Percentiles rank a stretch among this genome's conserved stretches.
phyloP scores from a whole-genome alignment of 2,113 vertebrate species.

The Oncorhynchus keta region DNA sequence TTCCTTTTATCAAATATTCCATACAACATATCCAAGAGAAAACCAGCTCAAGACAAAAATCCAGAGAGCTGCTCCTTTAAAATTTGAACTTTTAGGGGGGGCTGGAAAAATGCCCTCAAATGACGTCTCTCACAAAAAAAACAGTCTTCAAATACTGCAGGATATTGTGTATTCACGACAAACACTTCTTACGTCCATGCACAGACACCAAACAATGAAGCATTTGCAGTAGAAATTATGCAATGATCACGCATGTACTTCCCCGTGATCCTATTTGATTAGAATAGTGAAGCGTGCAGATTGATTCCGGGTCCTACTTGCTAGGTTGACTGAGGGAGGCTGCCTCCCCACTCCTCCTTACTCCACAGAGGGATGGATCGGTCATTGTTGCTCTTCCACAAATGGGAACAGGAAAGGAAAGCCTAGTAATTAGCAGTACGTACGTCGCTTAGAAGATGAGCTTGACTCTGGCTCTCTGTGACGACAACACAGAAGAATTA shows the following conservation, averaged over 20 bases:
- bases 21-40: slow-evolving; percentile 10
- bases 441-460: not conserved
- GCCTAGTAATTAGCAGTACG: not conserved
- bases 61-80: not conserved
- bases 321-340: slow-evolving; percentile 9
- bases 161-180: slow-evolving; percentile 30
- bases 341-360: slow-evolving; percentile 6
- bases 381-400: slow-evolving; percentile 22
- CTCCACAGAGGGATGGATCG: not conserved
- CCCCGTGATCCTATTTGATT: not conserved
- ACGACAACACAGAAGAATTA: slow-evolving; percentile 30
- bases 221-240: not conserved
- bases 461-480: not conserved
- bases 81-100: not conserved
- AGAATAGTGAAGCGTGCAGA: not conserved
- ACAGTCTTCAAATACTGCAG: slow-evolving; percentile 18
- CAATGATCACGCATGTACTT: not conserved
- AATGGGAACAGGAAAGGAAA: slow-evolving; percentile 10
- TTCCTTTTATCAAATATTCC: not conserved
- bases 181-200: slow-evolving; percentile 8
- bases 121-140: slow-evolving; percentile 43
- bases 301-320: slow-evolving; percentile 27
- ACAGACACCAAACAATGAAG: not conserved
- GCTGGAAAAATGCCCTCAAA: slow-evolving; percentile 18
- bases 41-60: slow-evolving; percentile 25